Percentiles rank a stretch among this genome's conserved stretches.
Evolutionary conservation across 2,113 vertebrate genomes (phyloP).

Genomic region (Embiotoca jacksoni): DNA sequence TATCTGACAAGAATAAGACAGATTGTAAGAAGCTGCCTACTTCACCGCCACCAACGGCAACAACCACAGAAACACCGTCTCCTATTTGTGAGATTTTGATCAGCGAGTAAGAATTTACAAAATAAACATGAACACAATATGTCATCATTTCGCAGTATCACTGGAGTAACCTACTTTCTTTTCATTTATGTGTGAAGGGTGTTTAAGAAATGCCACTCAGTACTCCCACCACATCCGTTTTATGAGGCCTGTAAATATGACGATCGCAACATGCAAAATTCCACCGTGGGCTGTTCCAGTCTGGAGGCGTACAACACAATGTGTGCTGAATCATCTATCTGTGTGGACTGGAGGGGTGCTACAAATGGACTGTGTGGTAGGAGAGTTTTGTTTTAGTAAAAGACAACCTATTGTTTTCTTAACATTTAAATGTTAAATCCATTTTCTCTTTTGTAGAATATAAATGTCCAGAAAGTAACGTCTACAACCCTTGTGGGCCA

Average conservation of each 20-base stretch:
- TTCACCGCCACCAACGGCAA: rapidly evolving
- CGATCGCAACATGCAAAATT: constrained; percentile 70
- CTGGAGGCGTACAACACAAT: constrained; percentile 86
- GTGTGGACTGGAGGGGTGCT: constrained; percentile 87
- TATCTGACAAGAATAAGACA: constrained; percentile 32
- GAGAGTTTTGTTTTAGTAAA: constrained; percentile 46
- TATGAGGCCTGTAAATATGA: constrained; percentile 88
- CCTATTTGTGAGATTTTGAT: constrained; percentile 85
- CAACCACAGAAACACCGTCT: rapidly evolving
- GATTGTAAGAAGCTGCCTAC: constrained; percentile 56
- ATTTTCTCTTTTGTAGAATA: constrained; percentile 76
- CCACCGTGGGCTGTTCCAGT: constrained; percentile 79
- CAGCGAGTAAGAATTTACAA: constrained; percentile 85
- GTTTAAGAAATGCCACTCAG: constrained; percentile 84
- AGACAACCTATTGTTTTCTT: not conserved
- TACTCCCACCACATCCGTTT: constrained; percentile 76
- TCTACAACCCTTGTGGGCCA: constrained; percentile 88
- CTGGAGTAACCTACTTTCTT: constrained; percentile 4
- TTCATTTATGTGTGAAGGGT: constrained; percentile 75
- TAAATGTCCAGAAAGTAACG: constrained; percentile 80
- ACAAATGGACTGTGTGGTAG: constrained; percentile 87
- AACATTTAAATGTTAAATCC: not conserved
- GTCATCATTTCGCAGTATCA: not conserved
- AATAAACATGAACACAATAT: not conserved
- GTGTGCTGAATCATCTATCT: constrained; percentile 84